Percentiles rank a stretch among this genome's conserved stretches.
These are phyloP conservation scores for Neomicropteryx cornuta DNA, from an alignment of 1,140 invertebrate species.

Conservation along the genomic window DNA sequence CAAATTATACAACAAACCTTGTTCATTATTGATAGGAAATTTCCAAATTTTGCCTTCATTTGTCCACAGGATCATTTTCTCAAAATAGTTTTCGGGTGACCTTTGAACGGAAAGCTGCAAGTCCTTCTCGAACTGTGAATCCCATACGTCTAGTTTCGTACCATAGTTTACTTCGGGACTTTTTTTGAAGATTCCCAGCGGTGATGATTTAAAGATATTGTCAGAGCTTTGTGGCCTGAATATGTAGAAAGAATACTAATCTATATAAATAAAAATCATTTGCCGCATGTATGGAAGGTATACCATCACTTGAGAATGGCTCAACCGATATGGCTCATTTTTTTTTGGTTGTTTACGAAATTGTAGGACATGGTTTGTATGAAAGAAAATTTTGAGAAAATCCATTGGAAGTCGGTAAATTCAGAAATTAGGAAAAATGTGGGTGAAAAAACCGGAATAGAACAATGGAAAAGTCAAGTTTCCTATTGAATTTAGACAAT, in stretches of 20 bases:
- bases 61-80: conserved; percentile 91
- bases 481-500: conserved; percentile 16
- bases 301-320: too few species aligned
- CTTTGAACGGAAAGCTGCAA: conserved; percentile 49
- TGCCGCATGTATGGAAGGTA: neutral
- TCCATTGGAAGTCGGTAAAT: too few species aligned
- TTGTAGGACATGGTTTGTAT: too few species aligned
- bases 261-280: too few species aligned
- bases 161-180: conserved; percentile 23
- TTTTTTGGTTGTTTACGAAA: neutral
- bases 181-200: conserved; percentile 47
- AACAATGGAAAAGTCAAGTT: too few species aligned
- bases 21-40: conserved; percentile 96
- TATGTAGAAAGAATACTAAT: conserved; percentile 2
- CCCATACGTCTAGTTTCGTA: conserved; percentile 55
- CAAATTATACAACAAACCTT: too few species aligned
- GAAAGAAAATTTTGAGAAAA: too few species aligned
- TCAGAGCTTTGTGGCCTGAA: conserved; percentile 23
- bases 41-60: conserved; percentile 91
- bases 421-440: too few species aligned
- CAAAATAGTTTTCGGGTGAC: conserved; percentile 78
- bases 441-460: too few species aligned
- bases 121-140: conserved; percentile 50
- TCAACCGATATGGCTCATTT: neutral
- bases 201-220: conserved; percentile 44